A percentile compares a stretch with the other conserved stretches of the same genome.
phyloP scores from a whole-genome alignment of 2,797 vertebrate species.

The Tolypeutes matacus region DNA sequence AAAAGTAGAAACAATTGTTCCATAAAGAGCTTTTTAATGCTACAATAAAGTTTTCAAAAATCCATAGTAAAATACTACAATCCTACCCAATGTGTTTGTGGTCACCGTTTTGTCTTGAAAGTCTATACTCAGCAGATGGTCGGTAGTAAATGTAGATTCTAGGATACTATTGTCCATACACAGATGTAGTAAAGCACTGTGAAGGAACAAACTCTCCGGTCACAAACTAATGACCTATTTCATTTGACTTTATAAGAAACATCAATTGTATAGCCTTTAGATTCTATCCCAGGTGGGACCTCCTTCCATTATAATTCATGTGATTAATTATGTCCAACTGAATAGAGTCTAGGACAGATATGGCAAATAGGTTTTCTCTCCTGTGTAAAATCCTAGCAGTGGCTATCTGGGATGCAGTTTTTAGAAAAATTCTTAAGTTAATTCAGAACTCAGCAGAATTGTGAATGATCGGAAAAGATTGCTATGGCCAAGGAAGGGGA shows the following conservation, averaged over 20 bases:
- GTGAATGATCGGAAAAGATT: not conserved
- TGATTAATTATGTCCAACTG: not conserved
- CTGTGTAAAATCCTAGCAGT: not conserved
- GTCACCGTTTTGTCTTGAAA: constrained; percentile 37
- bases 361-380: not conserved
- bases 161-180: not conserved
- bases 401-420: not conserved
- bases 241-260: constrained; percentile 20
- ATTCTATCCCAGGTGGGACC: not conserved
- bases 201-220: constrained; percentile 22
- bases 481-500: not conserved
- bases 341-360: constrained; percentile 12
- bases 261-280: constrained; percentile 2
- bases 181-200: not conserved
- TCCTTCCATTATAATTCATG: not conserved
- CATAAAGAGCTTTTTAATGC: constrained; percentile 29
- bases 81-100: constrained; percentile 15
- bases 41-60: constrained; percentile 13
- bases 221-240: constrained; percentile 56
- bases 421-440: not conserved
- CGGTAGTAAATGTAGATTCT: constrained; percentile 27
- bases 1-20: not conserved
- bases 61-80: not conserved
- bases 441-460: constrained; percentile 30
- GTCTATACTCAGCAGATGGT: not conserved